Evolutionary conservation across 2,113 vertebrate genomes (phyloP), one percentile per base, ranked within the genome.

Genomic region (Callithrix jacchus): DNA sequence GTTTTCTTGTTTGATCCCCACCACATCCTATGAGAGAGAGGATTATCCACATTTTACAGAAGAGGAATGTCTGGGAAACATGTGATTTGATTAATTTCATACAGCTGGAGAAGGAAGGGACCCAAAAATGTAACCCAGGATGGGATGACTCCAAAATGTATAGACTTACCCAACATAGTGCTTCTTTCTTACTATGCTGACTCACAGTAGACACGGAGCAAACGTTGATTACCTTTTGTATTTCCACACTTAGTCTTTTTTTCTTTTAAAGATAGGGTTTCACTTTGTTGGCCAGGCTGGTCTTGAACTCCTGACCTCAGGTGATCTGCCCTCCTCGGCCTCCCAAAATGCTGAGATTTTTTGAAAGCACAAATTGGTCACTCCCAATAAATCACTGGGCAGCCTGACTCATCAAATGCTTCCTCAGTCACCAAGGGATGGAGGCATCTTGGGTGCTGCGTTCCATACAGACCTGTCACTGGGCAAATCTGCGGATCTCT

Each of bases 11-110:
- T 87, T 71, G 68, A 40, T 47, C 71, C 61, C 42, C 40, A 77
- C 73, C 76, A 93, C 52, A 40, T 71, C 45, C 88, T 83, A 30
- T 5, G 42, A 95, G 81, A 94, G 42, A 54, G 73, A 85, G n/a
- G 66, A 56, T 90, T 70, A 77, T 85, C 66, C 86, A 68, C 54
- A 40, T 52, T 81, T 66, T 91, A 54, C 83, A 85, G 61, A 88
- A 96, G n/a, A 93, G 37, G 74, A 81, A 88, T 87, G 90, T 87
- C 74, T 32, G 23, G 87, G 52, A 97, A 96, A 79, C 87, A 93
- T 74, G 81, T 71, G 64, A 89, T 61, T 95, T 93, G 66, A 91
- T 95, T 88, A 42, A 86, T 86, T 49, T 82, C 68, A 40, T 61
- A 92, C 85, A 93, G 91, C 58, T 95, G 71, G 58, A 96, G 49